phyloP scores from a whole-genome alignment of 2,797 vertebrate genomes.

The Peromyscus nudipes region DNA sequence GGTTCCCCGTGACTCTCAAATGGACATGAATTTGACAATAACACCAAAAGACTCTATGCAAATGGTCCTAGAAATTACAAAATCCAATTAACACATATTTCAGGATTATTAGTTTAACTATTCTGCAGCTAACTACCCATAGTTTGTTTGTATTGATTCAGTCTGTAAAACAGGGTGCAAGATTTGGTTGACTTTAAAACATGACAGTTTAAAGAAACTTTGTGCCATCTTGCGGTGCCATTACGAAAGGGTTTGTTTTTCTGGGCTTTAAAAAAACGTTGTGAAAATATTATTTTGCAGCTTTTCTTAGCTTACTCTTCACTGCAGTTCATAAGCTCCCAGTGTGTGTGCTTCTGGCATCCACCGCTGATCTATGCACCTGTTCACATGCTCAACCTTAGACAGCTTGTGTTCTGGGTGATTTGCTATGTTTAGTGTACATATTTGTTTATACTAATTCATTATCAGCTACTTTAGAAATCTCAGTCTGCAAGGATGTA shows the following conservation, averaged over 20 bases:
- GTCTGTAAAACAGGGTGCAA: background rate
- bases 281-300: background rate
- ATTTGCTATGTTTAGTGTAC: background rate
- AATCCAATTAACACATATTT: background rate
- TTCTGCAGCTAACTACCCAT: background rate
- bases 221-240: background rate
- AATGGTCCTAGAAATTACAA: background rate
- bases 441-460: background rate
- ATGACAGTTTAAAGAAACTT: background rate
- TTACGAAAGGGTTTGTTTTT: background rate
- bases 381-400: background rate
- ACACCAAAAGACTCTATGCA: background rate
- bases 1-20: background rate
- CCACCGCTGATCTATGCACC: background rate
- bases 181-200: background rate
- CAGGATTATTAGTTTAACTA: background rate
- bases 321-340: background rate
- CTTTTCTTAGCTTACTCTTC: background rate
- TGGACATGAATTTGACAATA: background rate
- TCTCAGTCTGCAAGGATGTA: background rate
- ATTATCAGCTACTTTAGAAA: conserved; percentile 26
- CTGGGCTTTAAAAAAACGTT: background rate
- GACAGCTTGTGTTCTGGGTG: background rate
- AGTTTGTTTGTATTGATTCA: background rate
- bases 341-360: background rate